These are phyloP conservation scores for Rhopalosiphum padi DNA, from an alignment of 1,140 invertebrate genomes.

Conservation along the genomic window DNA sequence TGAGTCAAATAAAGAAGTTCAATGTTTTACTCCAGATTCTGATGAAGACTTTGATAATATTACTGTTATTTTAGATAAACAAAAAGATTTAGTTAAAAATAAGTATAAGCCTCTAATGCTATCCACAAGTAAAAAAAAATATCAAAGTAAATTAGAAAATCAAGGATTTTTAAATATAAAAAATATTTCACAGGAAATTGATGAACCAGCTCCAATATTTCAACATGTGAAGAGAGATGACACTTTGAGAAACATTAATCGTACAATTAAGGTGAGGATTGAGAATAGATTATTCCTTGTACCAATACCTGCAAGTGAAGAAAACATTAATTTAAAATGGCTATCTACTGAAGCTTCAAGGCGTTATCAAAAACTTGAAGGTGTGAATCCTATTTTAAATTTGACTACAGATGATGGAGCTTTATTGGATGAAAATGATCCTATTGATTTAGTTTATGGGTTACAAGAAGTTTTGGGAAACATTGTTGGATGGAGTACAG, in stretches of 20 bases:
- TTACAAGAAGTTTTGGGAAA: constrained; percentile 69
- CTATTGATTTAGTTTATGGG: constrained; percentile 67
- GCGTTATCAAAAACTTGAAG: constrained; percentile 76
- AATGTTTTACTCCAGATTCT: neutral
- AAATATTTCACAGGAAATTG: neutral
- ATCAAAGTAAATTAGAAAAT: constrained; percentile 52
- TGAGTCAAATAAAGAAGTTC: neutral
- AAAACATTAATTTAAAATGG: constrained; percentile 65
- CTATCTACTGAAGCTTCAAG: constrained; percentile 73
- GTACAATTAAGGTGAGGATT: constrained; percentile 60
- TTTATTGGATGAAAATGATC: constrained; percentile 71
- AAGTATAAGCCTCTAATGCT: constrained; percentile 37
- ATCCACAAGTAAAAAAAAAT: constrained; percentile 34
- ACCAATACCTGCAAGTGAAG: constrained; percentile 58
- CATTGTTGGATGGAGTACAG: constrained; percentile 71
- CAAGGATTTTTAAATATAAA: constrained; percentile 44
- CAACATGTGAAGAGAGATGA: constrained; percentile 22
- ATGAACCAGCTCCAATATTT: neutral
- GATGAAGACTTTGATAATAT: constrained; percentile 49
- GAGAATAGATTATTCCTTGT: constrained; percentile 60
- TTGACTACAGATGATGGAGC: constrained; percentile 73
- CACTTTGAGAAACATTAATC: constrained; percentile 13
- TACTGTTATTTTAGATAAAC: neutral
- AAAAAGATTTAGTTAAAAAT: constrained; percentile 15
- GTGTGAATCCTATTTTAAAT: constrained; percentile 70